A percentile compares a stretch with the other conserved stretches of the same genome.
These are phyloP conservation scores for Gnatocerus cornutus DNA, from an alignment of 2,888 invertebrate species.

Conservation along the genomic window DNA sequence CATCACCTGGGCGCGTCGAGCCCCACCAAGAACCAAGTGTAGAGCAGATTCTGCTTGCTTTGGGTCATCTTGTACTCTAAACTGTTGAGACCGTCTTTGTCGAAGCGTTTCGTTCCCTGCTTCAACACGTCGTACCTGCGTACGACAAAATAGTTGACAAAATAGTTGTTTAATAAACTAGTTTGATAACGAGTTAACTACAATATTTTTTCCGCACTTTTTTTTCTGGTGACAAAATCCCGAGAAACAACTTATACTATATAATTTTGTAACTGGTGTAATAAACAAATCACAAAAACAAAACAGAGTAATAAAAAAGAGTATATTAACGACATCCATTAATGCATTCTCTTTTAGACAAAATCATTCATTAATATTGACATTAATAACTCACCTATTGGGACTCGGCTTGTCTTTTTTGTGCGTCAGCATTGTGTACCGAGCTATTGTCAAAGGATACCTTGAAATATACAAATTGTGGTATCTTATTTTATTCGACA, in stretches of 20 bases:
- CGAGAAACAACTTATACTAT: too few species aligned
- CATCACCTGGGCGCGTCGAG: conserved; percentile 84
- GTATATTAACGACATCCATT: too few species aligned
- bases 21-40: conserved; percentile 88
- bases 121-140: conserved; percentile 86
- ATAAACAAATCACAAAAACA: too few species aligned
- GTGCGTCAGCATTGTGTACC: conserved; percentile 97
- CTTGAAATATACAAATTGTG: conserved; percentile 91
- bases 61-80: conserved; percentile 84
- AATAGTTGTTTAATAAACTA: too few species aligned
- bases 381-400: conserved; percentile 84
- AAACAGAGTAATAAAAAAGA: too few species aligned
- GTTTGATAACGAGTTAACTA: too few species aligned
- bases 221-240: too few species aligned
- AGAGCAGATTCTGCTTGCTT: conserved; percentile 80
- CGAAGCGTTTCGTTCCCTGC: conserved; percentile 87
- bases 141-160: conserved; percentile 4
- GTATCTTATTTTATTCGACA: conserved; percentile 84
- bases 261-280: too few species aligned
- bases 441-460: conserved; percentile 92
- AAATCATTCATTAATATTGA: too few species aligned
- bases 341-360: too few species aligned
- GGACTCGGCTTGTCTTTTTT: conserved; percentile 92
- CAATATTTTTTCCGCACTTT: too few species aligned
- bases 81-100: conserved; percentile 90